Conservation (phyloP, 2,113 vertebrate genomes). For the Pachycephala philippinensis region DNA sequence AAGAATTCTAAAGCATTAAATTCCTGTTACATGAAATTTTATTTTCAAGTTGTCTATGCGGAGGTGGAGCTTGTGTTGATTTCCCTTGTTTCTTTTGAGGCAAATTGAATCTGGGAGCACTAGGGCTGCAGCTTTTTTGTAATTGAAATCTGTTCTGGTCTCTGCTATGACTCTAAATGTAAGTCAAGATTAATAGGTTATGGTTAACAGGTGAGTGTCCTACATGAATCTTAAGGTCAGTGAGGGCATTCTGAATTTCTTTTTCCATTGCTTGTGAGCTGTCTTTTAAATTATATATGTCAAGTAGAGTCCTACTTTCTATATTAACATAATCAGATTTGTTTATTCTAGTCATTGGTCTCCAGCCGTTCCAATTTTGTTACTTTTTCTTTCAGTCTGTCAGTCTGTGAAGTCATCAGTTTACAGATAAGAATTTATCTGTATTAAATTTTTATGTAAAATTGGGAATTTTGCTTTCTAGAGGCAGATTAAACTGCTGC, state of each 20-base stretch:
- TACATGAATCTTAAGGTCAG: not conserved
- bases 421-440: not conserved
- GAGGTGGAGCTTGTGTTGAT: not conserved
- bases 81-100: not conserved
- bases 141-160: not conserved
- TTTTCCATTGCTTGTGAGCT: not conserved
- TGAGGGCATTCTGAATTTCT: not conserved
- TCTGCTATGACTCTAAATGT: not conserved
- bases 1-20: not conserved
- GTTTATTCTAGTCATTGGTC: not conserved
- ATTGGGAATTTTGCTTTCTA: not conserved
- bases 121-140: not conserved
- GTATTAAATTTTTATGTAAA: not conserved
- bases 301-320: not conserved
- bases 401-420: not conserved
- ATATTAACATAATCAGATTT: not conserved
- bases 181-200: not conserved
- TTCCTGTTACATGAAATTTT: not conserved
- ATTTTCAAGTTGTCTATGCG: not conserved
- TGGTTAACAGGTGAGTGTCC: not conserved
- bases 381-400: not conserved
- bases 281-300: not conserved
- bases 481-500: not conserved
- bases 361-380: not conserved
- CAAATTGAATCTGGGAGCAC: not conserved